Evolutionary conservation across 2,113 vertebrate genomes (phyloP), one percentile per base, ranked within the genome.

Genomic region (Oryzias woworae): DNA sequence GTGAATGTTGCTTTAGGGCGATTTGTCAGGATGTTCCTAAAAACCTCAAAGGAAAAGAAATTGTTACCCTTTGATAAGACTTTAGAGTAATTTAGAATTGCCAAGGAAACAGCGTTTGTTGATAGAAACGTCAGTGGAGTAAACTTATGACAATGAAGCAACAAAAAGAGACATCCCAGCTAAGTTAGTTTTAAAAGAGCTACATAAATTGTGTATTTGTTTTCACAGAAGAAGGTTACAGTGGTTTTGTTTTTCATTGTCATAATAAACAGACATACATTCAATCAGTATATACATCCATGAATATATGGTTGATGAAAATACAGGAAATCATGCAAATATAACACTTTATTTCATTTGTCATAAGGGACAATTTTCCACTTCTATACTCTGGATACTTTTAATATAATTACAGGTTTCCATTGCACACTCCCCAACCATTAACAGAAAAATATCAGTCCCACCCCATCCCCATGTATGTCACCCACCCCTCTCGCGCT

Each of bases 301-400:
- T 81, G 85, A 75, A 90, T 71, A 88, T 88, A 78, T 87, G 77
- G 71, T 85, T 47, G 52, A 89, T 86, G 88, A 90, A 91, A 92
- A 90, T 90, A 90, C 92, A 89, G 83, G 83, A 86, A 89, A 78
- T 93, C 92, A 93, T 93, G 92, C 92, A 92, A 91, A 91, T 92
- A 93, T 92, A 92, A 92, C 91, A 92, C 90, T 92, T 92, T 85
- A 89, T 91, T 92, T 84, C 73, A 77, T 83, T 88, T 83, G 74
- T 87, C 79, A 72, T 78, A 62, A 58, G 72, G 75, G 65, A 85
- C 81, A 77, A 82, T 86, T 85, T 85, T 78, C 69, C 74, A 73
- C 69, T 71, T 87, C 71, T 88, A 86, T 85, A 88, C 70, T 85
- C 66, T 85, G 65, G 59, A 75, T 81, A 78, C 69, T 83, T 68